phyloP scores from a whole-genome alignment of 30 jellyfish, hydroid and myxozoan genomes.

The Pelagia noctiluca region DNA sequence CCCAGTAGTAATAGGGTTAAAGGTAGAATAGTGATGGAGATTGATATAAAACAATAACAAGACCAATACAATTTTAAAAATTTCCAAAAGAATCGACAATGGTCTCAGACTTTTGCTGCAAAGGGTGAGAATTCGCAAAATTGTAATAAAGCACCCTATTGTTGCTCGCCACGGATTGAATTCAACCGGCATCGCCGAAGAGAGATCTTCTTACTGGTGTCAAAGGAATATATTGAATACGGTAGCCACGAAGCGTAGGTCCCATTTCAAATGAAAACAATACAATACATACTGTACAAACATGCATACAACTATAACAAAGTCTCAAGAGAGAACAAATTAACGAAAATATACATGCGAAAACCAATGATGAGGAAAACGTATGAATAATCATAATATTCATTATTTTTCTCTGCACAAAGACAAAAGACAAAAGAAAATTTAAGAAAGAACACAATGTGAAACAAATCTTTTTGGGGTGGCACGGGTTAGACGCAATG shows the following conservation, averaged over 20 bases:
- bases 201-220: conserved; percentile 36
- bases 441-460: not conserved
- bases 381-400: not conserved
- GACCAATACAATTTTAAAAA: no score
- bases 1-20: no score
- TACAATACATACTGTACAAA: not conserved
- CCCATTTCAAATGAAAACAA: conserved; percentile 5
- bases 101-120: no score
- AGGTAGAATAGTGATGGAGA: no score
- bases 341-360: conserved; percentile 7
- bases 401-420: not conserved
- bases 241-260: conserved; percentile 17
- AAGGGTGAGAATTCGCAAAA: no score
- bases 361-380: conserved; percentile 14
- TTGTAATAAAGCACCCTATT: no score
- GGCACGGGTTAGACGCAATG: not conserved
- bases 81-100: no score
- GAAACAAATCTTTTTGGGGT: not conserved
- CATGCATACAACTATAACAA: not conserved
- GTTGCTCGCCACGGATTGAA: no score
- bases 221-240: conserved; percentile 2
- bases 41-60: no score
- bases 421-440: not conserved
- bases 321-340: not conserved
- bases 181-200: no score